Evolutionary conservation across 64 coral and sea anemone genomes (phyloP).

Genomic region (Acropora yongei): DNA sequence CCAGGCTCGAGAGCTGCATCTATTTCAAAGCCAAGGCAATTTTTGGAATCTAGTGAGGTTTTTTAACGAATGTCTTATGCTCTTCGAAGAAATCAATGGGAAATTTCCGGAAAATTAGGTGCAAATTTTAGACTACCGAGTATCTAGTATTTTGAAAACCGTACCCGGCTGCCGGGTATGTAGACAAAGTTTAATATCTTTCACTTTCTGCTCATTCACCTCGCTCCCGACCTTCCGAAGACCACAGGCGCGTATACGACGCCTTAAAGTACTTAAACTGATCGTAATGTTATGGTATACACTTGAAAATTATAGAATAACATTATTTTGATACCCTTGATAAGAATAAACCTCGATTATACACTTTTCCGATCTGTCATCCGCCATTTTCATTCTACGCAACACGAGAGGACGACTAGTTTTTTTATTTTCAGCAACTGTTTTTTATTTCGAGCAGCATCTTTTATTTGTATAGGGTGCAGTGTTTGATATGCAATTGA

Average conservation of each 20-base stretch:
- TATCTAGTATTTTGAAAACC: too few species aligned
- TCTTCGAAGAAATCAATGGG: too few species aligned
- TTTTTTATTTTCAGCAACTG: slow-evolving; percentile 1
- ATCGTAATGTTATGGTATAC: neutral
- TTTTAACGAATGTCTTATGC: too few species aligned
- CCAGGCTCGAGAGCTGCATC: too few species aligned
- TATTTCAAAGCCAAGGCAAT: too few species aligned
- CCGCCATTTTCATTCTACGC: slow-evolving; percentile 46
- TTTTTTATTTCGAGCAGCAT: neutral
- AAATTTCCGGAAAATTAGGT: too few species aligned
- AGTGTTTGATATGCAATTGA: too few species aligned
- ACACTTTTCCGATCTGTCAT: slow-evolving; percentile 41
- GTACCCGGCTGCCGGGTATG: too few species aligned
- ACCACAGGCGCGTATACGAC: neutral
- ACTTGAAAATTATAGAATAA: neutral
- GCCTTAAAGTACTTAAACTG: neutral
- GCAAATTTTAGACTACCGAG: too few species aligned
- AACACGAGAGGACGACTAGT: slow-evolving; percentile 1
- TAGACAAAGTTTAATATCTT: neutral
- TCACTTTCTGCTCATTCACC: neutral
- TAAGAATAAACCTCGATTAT: neutral
- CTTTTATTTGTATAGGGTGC: too few species aligned
- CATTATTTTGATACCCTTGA: neutral
- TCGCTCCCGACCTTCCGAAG: neutral
- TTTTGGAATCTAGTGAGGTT: too few species aligned